Evolutionary conservation across 37 sponge, comb jelly and placozoan species (phyloP), one percentile per base, ranked within the genome.

Genomic region (Tethya wilhelma): DNA sequence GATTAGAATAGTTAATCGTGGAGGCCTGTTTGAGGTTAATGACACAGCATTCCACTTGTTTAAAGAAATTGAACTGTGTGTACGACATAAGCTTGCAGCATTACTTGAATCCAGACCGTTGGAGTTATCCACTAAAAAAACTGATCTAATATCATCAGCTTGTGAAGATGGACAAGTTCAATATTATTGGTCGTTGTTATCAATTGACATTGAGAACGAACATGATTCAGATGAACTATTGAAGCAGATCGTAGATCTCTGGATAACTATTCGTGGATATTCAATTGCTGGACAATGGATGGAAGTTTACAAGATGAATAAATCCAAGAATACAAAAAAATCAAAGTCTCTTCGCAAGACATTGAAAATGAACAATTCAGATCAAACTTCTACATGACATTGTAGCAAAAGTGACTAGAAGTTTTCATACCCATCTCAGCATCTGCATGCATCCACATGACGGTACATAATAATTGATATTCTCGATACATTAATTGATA

Each of bases 101-200:
- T 6, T 22, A 37, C n/a, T n/a, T n/a, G n/a, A 25, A 28, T 55
- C 30, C 19, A 43, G 33, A 5, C 19, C 65, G 2, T 28, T 28
- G 2, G 8, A 37, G n/a, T 12, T 25, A 7, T 28, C 38, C 44
- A 36, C 5, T 8, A 76, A 37, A 23, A 70, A 79, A 34, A 56
- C 37, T 34, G n/a, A n/a, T n/a, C 55, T 79, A 12, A n/a, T 69
- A 19, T 1, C 1, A 69, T 49, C 80, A 56, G 80, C 56, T 29
- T 38, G 59, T 22, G 31, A 30, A 3, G 77, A 76, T 69, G 70
- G 55, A 32, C 9, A 49, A 17, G 70, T 79, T 1, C 80, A 79
- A 59, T 79, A 72, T 62, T 76, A 76, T 30, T 76, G 77, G 77
- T 41, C n/a, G n/a, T n/a, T n/a, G n/a, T n/a, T n/a, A n/a, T n/a